A percentile compares a stretch with the other conserved stretches of the same genome.
These are phyloP conservation scores for Arizona elegans DNA, from an alignment of 2,113 vertebrate species.

Conservation along the genomic window DNA sequence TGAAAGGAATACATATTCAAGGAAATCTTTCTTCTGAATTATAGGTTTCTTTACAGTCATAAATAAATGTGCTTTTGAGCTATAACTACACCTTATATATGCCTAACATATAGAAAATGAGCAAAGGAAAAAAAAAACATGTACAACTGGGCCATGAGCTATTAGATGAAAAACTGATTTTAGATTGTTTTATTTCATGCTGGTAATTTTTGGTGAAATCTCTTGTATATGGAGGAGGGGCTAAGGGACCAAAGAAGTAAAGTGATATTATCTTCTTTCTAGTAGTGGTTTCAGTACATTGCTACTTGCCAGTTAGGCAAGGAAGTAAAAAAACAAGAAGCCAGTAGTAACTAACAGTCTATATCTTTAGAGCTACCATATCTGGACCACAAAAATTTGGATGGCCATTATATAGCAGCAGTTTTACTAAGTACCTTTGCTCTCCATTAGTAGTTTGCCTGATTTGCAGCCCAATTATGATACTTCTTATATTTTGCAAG, in stretches of 20 bases:
- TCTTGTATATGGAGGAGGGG: not conserved
- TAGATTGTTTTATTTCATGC: not conserved
- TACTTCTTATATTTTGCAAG: not conserved
- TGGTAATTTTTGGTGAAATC: not conserved
- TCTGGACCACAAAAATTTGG: not conserved
- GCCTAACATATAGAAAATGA: not conserved
- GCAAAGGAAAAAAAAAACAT: not conserved
- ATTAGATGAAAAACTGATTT: not conserved
- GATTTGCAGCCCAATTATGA: not conserved
- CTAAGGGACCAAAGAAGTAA: not conserved
- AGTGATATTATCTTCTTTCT: not conserved
- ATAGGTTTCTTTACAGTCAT: conserved; percentile 55
- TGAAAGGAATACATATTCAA: conserved; percentile 45
- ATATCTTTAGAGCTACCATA: not conserved
- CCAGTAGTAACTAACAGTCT: not conserved
- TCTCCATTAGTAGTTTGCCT: not conserved
- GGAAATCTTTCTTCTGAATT: conserved; percentile 44
- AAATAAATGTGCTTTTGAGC: conserved; percentile 44
- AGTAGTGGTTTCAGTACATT: not conserved
- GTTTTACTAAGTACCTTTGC: not conserved
- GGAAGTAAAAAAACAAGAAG: not conserved
- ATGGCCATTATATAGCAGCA: not conserved
- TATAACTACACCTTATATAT: conserved; percentile 26
- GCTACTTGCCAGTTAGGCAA: not conserved
- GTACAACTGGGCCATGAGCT: not conserved